phyloP scores from a whole-genome alignment of 2,113 vertebrate genomes.

The Hippocampus guttulatus region DNA sequence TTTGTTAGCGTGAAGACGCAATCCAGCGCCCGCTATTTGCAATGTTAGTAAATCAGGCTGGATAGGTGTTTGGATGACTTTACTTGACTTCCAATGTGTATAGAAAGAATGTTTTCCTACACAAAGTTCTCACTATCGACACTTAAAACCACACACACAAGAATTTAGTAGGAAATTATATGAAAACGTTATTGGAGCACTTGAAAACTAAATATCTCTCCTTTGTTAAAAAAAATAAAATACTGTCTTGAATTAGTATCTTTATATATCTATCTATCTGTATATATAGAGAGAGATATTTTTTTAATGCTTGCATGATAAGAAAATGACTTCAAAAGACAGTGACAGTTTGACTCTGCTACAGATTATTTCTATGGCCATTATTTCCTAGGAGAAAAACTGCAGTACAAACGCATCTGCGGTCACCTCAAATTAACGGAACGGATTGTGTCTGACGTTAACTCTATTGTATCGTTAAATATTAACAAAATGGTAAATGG shows the following conservation, averaged over 20 bases:
- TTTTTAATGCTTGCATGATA: background rate
- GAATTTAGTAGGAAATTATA: conserved; percentile 1
- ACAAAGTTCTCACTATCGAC: conserved; percentile 43
- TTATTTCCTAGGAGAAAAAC: background rate
- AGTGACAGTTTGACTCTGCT: background rate
- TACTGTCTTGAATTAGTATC: too few species aligned
- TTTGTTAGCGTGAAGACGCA: background rate
- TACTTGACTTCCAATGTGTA: conserved; percentile 19
- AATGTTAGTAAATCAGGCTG: background rate
- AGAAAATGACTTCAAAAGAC: background rate
- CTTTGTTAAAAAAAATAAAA: background rate
- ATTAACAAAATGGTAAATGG: background rate
- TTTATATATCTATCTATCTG: too few species aligned
- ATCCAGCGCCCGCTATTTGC: background rate
- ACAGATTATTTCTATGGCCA: background rate
- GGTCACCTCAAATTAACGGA: background rate
- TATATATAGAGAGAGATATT: too few species aligned
- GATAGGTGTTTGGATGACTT: background rate
- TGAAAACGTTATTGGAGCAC: background rate
- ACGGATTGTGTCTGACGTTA: background rate
- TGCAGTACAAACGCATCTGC: background rate
- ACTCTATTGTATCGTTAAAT: background rate
- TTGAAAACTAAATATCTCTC: background rate
- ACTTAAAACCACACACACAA: conserved; percentile 12
- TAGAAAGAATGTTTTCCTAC: conserved; percentile 38